phyloP scores from a whole-genome alignment of 2,797 vertebrate genomes.

The Pelobates cultripes region DNA sequence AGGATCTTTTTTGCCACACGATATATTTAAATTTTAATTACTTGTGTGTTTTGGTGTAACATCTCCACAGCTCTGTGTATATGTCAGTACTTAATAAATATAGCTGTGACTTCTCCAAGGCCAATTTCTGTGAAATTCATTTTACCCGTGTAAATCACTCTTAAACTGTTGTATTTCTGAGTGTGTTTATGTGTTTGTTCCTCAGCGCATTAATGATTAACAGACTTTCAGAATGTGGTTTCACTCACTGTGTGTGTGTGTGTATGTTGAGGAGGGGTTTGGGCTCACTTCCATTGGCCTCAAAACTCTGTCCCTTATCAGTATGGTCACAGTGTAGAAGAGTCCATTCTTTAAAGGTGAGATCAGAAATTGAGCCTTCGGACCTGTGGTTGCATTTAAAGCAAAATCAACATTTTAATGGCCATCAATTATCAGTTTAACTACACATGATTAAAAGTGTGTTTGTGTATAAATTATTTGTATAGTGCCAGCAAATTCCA shows the following conservation, averaged over 20 bases:
- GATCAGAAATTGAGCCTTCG: background rate
- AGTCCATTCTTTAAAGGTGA: slow-evolving; percentile 19
- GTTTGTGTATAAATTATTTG: too few species aligned
- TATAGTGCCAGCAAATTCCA: too few species aligned
- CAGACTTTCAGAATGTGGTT: background rate
- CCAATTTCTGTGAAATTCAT: too few species aligned
- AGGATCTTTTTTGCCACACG: too few species aligned
- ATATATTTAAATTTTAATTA: too few species aligned
- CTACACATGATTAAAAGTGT: too few species aligned
- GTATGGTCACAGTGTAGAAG: background rate
- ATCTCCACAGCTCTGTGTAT: too few species aligned
- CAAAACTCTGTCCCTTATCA: slow-evolving; percentile 22
- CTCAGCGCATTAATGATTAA: slow-evolving; percentile 29
- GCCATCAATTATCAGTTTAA: too few species aligned
- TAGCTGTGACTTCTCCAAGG: too few species aligned
- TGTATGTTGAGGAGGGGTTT: background rate
- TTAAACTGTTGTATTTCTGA: slow-evolving; percentile 11
- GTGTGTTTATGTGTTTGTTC: slow-evolving; percentile 1
- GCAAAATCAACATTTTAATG: too few species aligned
- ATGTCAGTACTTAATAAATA: too few species aligned
- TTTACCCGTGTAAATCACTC: background rate
- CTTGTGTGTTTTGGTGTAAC: too few species aligned
- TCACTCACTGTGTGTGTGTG: background rate
- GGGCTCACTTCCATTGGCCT: background rate
- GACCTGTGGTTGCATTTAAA: background rate